Percentiles rank a stretch among this genome's conserved stretches.
phyloP scores from a whole-genome alignment of 2,113 vertebrate species.

The Myrmecophaga tridactyla region DNA sequence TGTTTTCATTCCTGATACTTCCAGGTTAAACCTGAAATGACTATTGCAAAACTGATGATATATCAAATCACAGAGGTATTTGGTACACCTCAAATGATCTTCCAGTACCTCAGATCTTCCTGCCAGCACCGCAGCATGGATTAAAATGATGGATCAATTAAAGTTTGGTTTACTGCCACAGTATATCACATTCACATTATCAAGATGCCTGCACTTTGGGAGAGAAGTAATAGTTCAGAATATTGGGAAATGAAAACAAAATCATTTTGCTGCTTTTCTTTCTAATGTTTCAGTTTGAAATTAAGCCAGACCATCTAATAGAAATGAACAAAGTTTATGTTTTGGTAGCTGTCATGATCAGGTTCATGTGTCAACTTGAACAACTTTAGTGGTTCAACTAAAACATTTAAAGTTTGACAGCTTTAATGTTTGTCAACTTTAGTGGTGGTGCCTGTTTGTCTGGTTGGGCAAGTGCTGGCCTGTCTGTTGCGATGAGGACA shows the following conservation, averaged over 20 bases:
- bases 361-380: no score
- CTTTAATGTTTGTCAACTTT: no score
- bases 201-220: constrained; percentile 36
- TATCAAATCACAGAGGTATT: neutral
- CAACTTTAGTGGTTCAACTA: no score
- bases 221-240: neutral
- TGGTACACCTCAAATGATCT: constrained; percentile 38
- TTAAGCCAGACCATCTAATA: neutral
- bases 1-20: neutral
- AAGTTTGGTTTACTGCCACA: constrained; percentile 15
- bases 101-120: constrained; percentile 32
- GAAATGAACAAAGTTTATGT: neutral
- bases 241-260: neutral
- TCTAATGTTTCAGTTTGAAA: constrained; percentile 32
- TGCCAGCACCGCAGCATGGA: neutral
- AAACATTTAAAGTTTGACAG: no score
- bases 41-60: neutral
- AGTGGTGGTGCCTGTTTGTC: no score
- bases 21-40: neutral
- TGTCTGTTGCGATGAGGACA: no score
- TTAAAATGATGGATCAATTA: constrained; percentile 52
- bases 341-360: no score
- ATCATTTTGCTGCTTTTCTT: neutral
- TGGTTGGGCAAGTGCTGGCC: no score
- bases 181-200: constrained; percentile 17